Evolutionary conservation across 1,140 invertebrate genomes (phyloP), one percentile per base, ranked within the genome.

Genomic region (Batillaria attramentaria): DNA sequence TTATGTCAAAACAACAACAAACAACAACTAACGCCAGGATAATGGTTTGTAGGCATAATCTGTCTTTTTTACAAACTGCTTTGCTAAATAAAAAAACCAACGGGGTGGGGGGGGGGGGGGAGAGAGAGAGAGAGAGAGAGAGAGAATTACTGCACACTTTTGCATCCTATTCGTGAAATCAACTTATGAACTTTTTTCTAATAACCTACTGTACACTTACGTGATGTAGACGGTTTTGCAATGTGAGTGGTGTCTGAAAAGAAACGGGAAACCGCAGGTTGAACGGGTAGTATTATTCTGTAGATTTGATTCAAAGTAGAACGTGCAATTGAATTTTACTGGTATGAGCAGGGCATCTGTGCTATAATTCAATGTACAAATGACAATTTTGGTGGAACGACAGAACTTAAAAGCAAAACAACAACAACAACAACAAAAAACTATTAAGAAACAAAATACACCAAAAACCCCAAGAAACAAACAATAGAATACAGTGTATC

Each of bases 241-340:
- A 62, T 62, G 57, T 62, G 57, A 62, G 57, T 28, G n/a, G 57
- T 62, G 33, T 62, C 57, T 62, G 57, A n/a, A 62, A 62, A 62
- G 33, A 62, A 62, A 20, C 4, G 13, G 8, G 10, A 10, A 28
- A 24, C 33, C 24, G 10, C 8, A 62, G n/a, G 10, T 62, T 62
- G 24, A 3, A 28, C 24, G 57, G 3, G 3, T 10, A 62, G 57
- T n/a, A 62, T 31, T 62, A 24, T 13, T 24, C 24, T 13, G 24
- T 13, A 50, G 46, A 50, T 13, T 13, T 13, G 46, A 13, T 24
- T 13, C 13, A 50, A 24, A 50, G 10, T 50, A 24, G 46, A 50
- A 50, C 13, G 13, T 50, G 46, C 46, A 13, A 13, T 50, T 50
- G 46, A 50, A 50, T 50, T 50, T 50, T 13, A 50, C 24, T 50